Percentiles rank a stretch among this genome's conserved stretches.
Evolutionary conservation across 1,140 invertebrate species (phyloP).

Genomic region (Ectropis grisescens): DNA sequence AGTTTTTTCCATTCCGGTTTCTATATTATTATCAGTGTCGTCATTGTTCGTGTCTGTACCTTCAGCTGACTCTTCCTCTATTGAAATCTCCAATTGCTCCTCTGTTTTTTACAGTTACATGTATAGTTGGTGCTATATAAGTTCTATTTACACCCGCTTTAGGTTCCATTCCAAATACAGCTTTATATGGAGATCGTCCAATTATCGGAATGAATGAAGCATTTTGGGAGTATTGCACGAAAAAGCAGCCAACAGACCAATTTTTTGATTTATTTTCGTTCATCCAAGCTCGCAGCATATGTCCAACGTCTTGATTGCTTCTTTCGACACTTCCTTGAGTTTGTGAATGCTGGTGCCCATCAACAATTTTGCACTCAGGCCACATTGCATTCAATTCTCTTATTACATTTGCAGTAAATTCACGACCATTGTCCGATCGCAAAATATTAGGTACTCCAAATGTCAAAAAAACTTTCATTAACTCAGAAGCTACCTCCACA

Average conservation of each 20-base stretch:
- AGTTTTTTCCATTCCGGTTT: no score
- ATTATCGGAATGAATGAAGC: slow-evolving; percentile 4
- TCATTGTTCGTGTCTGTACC: slow-evolving; percentile 2
- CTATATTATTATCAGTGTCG: no score
- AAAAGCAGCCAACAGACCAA: slow-evolving; percentile 25
- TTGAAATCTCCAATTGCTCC: no score
- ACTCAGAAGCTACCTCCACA: slow-evolving; percentile 18
- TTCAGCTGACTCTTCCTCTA: slow-evolving; percentile 4
- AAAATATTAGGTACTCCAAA: slow-evolving; percentile 43
- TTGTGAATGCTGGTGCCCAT: slow-evolving; percentile 31
- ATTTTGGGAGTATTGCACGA: slow-evolving; percentile 37
- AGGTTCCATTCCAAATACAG: not conserved
- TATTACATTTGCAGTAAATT: slow-evolving; percentile 40
- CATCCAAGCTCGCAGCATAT: slow-evolving; percentile 40
- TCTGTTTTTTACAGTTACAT: not conserved
- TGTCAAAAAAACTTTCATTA: slow-evolving; percentile 27
- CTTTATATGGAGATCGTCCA: not conserved
- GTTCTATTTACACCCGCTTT: not conserved
- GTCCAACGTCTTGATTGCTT: slow-evolving; percentile 48
- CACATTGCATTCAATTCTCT: slow-evolving; percentile 35
- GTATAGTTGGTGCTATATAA: not conserved
- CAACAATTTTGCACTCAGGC: slow-evolving; percentile 42
- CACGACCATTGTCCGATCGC: slow-evolving; percentile 37
- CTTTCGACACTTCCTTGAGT: slow-evolving; percentile 39
- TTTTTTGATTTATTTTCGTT: slow-evolving; percentile 21